Conservation (phyloP, 2,888 invertebrate genomes). For the Oasisia sp. region DNA sequence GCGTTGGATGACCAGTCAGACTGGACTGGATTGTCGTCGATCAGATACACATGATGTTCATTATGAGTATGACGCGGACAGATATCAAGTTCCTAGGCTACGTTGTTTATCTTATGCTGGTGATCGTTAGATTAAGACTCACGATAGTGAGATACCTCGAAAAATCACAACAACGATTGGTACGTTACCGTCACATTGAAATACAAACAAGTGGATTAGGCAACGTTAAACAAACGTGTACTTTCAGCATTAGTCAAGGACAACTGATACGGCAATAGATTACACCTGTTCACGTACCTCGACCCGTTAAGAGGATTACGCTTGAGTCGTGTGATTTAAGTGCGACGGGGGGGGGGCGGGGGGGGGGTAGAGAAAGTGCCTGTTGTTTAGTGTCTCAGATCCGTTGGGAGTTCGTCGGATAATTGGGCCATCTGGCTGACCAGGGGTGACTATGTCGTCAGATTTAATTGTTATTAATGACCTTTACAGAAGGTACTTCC, state of each 20-base stretch:
- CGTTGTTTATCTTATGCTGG: too few relatives aligned
- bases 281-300: background rate
- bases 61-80: too few relatives aligned
- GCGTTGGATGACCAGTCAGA: too few relatives aligned
- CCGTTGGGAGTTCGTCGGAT: background rate
- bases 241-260: background rate
- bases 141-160: too few relatives aligned
- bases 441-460: background rate
- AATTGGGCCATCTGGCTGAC: constrained; percentile 3
- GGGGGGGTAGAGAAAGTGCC: too few relatives aligned
- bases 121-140: too few relatives aligned
- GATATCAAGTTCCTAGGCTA: too few relatives aligned
- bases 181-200: background rate
- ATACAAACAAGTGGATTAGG: background rate
- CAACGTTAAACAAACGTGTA: background rate
- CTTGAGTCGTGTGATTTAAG: background rate
- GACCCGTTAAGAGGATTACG: background rate
- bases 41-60: too few relatives aligned
- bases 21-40: too few relatives aligned
- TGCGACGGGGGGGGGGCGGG: background rate
- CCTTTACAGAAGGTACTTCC: background rate
- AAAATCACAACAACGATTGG: background rate
- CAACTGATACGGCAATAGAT: background rate
- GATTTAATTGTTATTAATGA: constrained; percentile 5
- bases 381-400: background rate